These are phyloP conservation scores for Eurystomus glaucurus DNA, from an alignment of 2,797 vertebrate species.

Conservation along the genomic window DNA sequence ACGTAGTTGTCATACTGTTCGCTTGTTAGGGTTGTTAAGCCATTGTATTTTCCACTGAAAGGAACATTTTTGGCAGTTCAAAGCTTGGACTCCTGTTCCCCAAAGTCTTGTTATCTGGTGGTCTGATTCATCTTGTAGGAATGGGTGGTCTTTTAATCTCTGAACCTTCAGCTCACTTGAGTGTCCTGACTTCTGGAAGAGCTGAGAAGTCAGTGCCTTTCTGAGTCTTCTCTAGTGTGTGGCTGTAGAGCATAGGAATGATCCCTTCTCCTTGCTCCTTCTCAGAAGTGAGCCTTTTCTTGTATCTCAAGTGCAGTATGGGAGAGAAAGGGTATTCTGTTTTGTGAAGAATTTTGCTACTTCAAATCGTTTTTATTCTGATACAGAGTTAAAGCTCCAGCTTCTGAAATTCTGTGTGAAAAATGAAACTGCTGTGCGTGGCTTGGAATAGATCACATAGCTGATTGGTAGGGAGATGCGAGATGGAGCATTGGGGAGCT, in stretches of 20 bases:
- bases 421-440: not conserved
- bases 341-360: not conserved
- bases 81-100: not conserved
- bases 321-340: accelerated
- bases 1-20: not conserved
- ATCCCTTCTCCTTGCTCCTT: not conserved
- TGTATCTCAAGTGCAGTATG: not conserved
- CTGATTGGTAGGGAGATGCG: not conserved
- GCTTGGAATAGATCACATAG: not conserved
- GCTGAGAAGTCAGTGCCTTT: not conserved
- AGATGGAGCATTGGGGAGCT: not conserved
- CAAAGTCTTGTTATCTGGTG: not conserved
- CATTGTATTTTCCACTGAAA: not conserved
- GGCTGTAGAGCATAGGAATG: not conserved
- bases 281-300: not conserved
- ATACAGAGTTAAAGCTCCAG: not conserved
- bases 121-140: not conserved
- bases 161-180: not conserved
- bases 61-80: not conserved
- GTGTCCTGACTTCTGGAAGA: not conserved
- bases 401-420: not conserved
- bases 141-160: not conserved
- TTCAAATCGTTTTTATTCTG: not conserved
- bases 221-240: not conserved
- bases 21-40: not conserved